phyloP scores from a whole-genome alignment of 2,888 invertebrate species.

The Drosophila colorata region DNA sequence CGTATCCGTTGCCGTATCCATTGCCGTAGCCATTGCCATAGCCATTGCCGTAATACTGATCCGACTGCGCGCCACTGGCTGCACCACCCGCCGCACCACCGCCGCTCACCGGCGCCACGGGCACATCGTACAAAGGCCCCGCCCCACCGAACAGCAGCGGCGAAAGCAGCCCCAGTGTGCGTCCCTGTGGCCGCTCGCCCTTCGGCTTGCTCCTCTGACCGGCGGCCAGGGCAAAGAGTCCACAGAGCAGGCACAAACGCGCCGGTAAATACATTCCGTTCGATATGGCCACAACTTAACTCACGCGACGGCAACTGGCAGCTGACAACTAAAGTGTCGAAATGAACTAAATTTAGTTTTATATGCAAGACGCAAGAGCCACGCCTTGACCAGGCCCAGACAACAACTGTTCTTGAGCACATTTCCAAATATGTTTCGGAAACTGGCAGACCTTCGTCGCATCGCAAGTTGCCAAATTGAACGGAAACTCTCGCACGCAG shows the following conservation, averaged over 20 bases:
- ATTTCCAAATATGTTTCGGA: conserved; percentile 63
- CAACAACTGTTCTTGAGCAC: conserved; percentile 57
- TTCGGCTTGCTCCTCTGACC: conserved; percentile 37
- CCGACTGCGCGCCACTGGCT: conserved; percentile 54
- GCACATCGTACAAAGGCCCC: conserved; percentile 48
- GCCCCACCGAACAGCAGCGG: conserved; percentile 57
- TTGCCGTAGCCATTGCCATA: conserved; percentile 40
- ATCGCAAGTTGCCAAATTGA: conserved; percentile 13
- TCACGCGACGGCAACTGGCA: conserved; percentile 8
- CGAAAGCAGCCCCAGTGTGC: conserved; percentile 63
- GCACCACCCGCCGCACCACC: conserved; percentile 14
- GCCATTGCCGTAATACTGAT: conserved; percentile 45
- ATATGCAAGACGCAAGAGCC: conserved; percentile 48
- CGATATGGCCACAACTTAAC: conserved; percentile 20
- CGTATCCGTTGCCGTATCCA: conserved; percentile 17
- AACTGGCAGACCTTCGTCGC: conserved; percentile 71
- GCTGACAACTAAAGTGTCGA: conserved; percentile 52
- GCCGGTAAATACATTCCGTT: conserved; percentile 44
- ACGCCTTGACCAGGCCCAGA: conserved; percentile 13
- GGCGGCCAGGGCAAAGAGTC: conserved; percentile 39
- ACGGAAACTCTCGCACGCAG: conserved; percentile 17
- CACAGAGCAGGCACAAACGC: conserved; percentile 38
- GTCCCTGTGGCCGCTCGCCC: conserved; percentile 48
- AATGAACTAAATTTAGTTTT: conserved; percentile 49
- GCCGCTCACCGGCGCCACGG: conserved; percentile 25